Percentiles rank a stretch among this genome's conserved stretches.
These are phyloP conservation scores for Nematolebias whitei DNA, from an alignment of 2,113 vertebrate genomes.

Conservation along the genomic window DNA sequence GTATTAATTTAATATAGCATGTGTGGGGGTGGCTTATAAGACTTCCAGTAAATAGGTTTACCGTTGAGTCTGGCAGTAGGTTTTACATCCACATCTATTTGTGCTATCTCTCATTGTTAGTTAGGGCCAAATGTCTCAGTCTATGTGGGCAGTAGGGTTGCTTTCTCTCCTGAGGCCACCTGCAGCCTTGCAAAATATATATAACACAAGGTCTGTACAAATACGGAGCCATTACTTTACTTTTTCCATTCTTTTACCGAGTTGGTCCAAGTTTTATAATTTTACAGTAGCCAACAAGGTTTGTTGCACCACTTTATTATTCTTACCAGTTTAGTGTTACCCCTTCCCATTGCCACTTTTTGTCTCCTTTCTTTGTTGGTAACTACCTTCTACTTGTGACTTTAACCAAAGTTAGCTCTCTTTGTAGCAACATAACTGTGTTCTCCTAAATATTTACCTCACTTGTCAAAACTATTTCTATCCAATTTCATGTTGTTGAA, in stretches of 20 bases:
- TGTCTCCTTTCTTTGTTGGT: neutral
- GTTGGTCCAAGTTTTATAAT: conserved; percentile 30
- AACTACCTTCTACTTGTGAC: conserved; percentile 21
- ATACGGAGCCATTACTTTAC: conserved; percentile 19
- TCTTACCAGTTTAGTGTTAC: neutral
- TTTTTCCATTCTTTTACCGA: neutral
- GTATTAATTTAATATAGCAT: neutral
- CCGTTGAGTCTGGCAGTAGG: neutral
- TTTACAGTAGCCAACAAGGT: conserved; percentile 38
- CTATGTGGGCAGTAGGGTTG: conserved; percentile 25
- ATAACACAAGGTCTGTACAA: conserved; percentile 42
- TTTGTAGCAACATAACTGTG: conserved; percentile 10
- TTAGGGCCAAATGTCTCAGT: conserved; percentile 44
- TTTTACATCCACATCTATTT: neutral
- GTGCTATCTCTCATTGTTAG: conserved; percentile 9
- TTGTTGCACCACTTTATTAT: conserved; percentile 17
- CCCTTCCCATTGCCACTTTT: neutral
- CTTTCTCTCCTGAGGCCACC: conserved; percentile 29
- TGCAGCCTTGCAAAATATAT: conserved; percentile 43
- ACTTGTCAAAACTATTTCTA: conserved; percentile 54
- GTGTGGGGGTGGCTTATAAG: neutral
- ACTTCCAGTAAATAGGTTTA: neutral
- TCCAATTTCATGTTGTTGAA: conserved; percentile 55
- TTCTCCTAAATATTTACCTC: conserved; percentile 48
- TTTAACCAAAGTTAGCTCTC: conserved; percentile 3